Percentiles rank a stretch among this genome's conserved stretches.
These are phyloP conservation scores for Aproaerema taeniolella DNA, from an alignment of 2,888 invertebrate genomes.

Conservation along the genomic window DNA sequence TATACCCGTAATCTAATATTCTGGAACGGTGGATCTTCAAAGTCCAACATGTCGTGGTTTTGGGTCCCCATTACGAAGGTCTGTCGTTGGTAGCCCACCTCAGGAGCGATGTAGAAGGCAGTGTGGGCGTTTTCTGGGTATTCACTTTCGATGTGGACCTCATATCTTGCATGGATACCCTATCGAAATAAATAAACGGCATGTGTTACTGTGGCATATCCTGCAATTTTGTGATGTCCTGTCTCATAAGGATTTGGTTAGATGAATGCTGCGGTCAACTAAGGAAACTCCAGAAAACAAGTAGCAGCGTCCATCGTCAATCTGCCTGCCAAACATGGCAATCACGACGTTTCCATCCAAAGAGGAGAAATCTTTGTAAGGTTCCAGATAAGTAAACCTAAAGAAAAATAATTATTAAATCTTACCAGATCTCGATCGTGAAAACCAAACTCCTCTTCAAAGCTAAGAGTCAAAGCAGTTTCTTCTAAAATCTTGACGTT, in stretches of 20 bases:
- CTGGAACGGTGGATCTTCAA: constrained; percentile 71
- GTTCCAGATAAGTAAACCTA: no score
- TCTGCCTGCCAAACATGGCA: no score
- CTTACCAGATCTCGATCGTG: constrained; percentile 74
- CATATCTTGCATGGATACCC: constrained; percentile 77
- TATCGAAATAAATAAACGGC: no score
- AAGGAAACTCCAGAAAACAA: no score
- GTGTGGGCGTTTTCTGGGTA: constrained; percentile 46
- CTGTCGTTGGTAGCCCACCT: constrained; percentile 77
- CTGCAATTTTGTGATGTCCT: no score
- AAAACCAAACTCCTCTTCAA: constrained; percentile 66
- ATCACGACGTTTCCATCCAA: no score
- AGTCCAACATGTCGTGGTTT: constrained; percentile 76
- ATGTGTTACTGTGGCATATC: no score
- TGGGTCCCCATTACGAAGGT: constrained; percentile 76
- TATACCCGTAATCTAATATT: constrained; percentile 51
- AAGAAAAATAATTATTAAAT: no score
- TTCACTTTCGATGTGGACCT: constrained; percentile 54
- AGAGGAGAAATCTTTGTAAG: no score
- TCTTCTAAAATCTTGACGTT: constrained; percentile 68
- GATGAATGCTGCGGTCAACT: no score
- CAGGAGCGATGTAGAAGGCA: constrained; percentile 79
- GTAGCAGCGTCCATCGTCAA: no score
- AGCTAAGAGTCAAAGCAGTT: constrained; percentile 62
- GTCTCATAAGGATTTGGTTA: no score